A percentile compares a stretch with the other conserved stretches of the same genome.
phyloP scores from a whole-genome alignment of 2,797 vertebrate genomes.

The Sardinella longiceps region DNA sequence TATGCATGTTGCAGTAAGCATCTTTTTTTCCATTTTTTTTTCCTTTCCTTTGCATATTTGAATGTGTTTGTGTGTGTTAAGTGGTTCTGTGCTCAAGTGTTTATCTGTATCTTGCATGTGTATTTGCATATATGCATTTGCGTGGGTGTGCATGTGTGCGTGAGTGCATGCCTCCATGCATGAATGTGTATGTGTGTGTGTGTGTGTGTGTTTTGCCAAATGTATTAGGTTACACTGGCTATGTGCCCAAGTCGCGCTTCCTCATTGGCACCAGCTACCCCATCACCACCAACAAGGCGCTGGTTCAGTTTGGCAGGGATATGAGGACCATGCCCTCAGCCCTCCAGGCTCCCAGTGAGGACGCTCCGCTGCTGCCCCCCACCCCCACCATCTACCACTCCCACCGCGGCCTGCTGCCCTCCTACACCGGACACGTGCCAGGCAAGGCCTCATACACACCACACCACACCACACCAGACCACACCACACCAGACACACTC shows the following conservation, averaged over 20 bases:
- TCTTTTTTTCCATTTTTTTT: not conserved
- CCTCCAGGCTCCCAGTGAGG: not conserved
- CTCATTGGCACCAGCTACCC: constrained; percentile 72
- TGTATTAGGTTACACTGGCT: constrained; percentile 75
- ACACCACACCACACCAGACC: not conserved
- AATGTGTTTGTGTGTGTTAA: not conserved
- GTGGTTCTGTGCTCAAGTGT: not conserved
- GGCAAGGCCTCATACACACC: constrained; percentile 57
- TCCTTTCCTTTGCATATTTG: not conserved
- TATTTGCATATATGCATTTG: not conserved
- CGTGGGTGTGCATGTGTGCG: not conserved
- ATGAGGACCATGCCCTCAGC: constrained; percentile 32
- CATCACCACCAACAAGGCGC: constrained; percentile 67
- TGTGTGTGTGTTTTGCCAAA: constrained; percentile 30
- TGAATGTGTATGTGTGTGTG: not conserved
- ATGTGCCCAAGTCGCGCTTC: constrained; percentile 69
- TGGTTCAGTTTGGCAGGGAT: constrained; percentile 72
- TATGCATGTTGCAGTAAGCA: no score
- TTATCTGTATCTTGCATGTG: not conserved
- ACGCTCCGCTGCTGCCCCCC: constrained; percentile 20
- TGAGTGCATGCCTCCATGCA: not conserved
- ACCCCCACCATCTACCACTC: constrained; percentile 60
- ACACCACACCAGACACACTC: not conserved
- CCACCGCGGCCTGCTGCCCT: constrained; percentile 68
- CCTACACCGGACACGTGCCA: constrained; percentile 80